Percentiles rank a stretch among this genome's conserved stretches.
Conservation (phyloP, 1,140 invertebrate species). For the Thaumatotibia leucotreta region DNA sequence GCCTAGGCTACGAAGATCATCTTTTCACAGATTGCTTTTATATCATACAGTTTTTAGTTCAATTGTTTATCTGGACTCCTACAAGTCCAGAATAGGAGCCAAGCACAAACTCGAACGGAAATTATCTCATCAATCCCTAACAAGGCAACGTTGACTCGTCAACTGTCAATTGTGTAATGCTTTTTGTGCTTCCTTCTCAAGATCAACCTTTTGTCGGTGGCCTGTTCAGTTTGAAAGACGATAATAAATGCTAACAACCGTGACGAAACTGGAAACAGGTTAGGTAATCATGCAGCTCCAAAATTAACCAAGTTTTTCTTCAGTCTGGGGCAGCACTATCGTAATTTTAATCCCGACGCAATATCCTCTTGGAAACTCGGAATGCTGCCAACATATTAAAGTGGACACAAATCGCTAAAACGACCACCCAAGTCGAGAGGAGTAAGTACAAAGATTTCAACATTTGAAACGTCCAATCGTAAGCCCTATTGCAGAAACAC, state of each 20-base stretch:
- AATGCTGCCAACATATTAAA: background rate
- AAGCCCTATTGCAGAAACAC: too few species aligned
- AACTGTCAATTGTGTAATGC: slow-evolving; percentile 10
- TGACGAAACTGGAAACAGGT: background rate
- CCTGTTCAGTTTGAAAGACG: background rate
- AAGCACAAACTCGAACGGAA: background rate
- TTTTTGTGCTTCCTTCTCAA: background rate
- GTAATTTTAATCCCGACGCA: too few species aligned
- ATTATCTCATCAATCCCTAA: background rate
- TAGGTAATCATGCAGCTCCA: background rate
- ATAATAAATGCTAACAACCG: background rate
- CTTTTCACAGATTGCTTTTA: too few species aligned
- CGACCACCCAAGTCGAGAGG: background rate
- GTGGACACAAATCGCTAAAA: background rate
- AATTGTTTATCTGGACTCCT: too few species aligned
- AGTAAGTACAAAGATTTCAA: too few species aligned
- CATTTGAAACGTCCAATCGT: too few species aligned
- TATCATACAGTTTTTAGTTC: too few species aligned
- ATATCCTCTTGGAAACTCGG: background rate
- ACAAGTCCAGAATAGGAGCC: background rate
- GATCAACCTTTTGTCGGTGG: background rate
- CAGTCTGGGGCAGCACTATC: background rate
- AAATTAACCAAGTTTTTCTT: background rate
- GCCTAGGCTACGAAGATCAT: too few species aligned
- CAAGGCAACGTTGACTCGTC: background rate